Percentiles rank a stretch among this genome's conserved stretches.
These are phyloP conservation scores for Cyprinodon diabolis DNA, from an alignment of 2,797 vertebrate species.

Conservation along the genomic window DNA sequence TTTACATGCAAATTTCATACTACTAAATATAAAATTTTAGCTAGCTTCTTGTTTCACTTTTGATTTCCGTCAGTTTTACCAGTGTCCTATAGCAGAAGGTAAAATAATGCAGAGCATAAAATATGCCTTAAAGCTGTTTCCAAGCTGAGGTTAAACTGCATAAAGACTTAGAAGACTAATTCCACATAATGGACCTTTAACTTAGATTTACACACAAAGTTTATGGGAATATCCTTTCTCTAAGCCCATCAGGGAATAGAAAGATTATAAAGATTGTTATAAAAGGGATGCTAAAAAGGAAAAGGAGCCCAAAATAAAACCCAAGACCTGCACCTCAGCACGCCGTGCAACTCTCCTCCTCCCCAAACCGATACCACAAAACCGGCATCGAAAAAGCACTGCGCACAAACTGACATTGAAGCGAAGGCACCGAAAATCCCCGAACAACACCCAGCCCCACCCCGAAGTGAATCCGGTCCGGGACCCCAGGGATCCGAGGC, in stretches of 20 bases:
- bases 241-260: conserved; percentile 72
- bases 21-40: background rate
- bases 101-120: conserved; percentile 4
- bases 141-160: conserved; percentile 41
- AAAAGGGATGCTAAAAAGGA: conserved; percentile 74
- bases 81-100: background rate
- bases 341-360: too few species aligned
- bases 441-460: too few species aligned
- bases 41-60: background rate
- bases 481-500: too few species aligned
- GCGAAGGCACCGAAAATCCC: too few species aligned
- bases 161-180: conserved; percentile 39
- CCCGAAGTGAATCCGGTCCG: too few species aligned
- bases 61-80: background rate
- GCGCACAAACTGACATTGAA: too few species aligned
- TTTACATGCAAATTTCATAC: background rate
- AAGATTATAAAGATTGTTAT: conserved; percentile 77
- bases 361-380: too few species aligned
- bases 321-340: too few species aligned
- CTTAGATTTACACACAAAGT: conserved; percentile 27
- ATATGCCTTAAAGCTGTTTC: conserved; percentile 22
- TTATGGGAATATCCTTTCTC: conserved; percentile 71
- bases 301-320: too few species aligned
- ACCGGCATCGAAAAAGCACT: too few species aligned
- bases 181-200: conserved; percentile 19